Conservation (phyloP, 2,888 invertebrate genomes). For the Cephus runcator region DNA sequence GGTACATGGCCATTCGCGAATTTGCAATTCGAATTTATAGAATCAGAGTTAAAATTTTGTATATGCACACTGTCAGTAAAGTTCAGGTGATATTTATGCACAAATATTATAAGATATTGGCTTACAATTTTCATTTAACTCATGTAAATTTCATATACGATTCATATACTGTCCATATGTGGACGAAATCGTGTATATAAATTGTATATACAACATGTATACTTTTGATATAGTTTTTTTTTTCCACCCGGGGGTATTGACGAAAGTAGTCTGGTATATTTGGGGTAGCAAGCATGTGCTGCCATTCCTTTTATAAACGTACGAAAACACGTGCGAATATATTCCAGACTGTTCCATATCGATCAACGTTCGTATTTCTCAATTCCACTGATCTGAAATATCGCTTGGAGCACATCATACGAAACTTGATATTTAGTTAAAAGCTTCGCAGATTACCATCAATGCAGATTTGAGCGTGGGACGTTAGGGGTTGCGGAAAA, state of each 20-base stretch:
- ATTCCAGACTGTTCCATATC: neutral
- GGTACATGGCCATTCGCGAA: too few species aligned
- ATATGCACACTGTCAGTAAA: too few species aligned
- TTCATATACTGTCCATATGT: too few species aligned
- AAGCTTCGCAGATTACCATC: constrained; percentile 48
- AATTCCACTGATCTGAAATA: neutral
- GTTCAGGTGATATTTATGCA: too few species aligned
- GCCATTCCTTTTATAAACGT: neutral
- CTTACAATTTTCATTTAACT: too few species aligned
- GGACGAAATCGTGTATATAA: neutral
- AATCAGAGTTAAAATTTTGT: too few species aligned
- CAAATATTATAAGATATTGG: too few species aligned
- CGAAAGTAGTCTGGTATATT: neutral
- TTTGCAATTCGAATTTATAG: too few species aligned
- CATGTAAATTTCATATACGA: too few species aligned
- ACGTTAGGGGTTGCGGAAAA: constrained; percentile 20
- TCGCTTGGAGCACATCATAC: neutral
- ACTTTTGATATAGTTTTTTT: too few species aligned
- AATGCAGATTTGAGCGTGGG: constrained; percentile 38
- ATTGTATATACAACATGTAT: too few species aligned
- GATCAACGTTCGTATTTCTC: neutral
- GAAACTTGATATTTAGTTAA: constrained; percentile 41
- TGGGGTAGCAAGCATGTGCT: neutral
- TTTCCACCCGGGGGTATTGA: neutral
- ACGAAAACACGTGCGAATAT: neutral